Percentiles rank a stretch among this genome's conserved stretches.
These are phyloP conservation scores for Leucoraja erinaceus DNA, from an alignment of 2,113 vertebrate species.

Conservation along the genomic window DNA sequence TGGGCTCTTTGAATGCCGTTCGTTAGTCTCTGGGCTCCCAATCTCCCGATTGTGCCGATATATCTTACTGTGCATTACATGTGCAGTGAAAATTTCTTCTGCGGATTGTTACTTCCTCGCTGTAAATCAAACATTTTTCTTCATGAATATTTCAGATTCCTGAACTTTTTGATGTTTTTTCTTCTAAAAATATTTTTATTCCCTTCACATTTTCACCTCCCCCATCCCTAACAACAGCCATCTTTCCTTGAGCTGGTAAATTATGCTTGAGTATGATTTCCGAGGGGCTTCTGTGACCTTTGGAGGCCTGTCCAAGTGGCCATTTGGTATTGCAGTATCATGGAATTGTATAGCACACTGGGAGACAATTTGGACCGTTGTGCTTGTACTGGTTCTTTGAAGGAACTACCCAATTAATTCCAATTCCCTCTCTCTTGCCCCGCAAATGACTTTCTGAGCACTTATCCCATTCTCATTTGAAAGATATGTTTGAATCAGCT, in stretches of 20 bases:
- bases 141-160: slow-evolving; percentile 27
- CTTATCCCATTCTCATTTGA: background rate
- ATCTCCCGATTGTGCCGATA: background rate
- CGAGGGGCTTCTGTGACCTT: background rate
- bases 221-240: too few relatives aligned
- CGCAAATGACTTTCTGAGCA: background rate
- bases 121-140: background rate
- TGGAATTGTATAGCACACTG: background rate
- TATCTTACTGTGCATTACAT: background rate
- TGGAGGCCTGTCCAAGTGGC: background rate
- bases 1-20: background rate
- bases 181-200: slow-evolving; percentile 15
- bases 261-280: background rate
- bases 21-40: background rate
- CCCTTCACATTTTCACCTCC: background rate
- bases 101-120: background rate
- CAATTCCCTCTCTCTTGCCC: background rate
- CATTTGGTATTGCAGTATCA: background rate
- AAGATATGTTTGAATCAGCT: background rate
- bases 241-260: background rate
- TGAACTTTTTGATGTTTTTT: slow-evolving; percentile 13
- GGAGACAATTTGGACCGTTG: background rate
- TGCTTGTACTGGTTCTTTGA: background rate
- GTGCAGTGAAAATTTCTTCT: background rate
- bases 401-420: background rate